Percentiles rank a stretch among this genome's conserved stretches.
Evolutionary conservation across 2,797 vertebrate genomes (phyloP).

Genomic region (Threskiornis aethiopicus): DNA sequence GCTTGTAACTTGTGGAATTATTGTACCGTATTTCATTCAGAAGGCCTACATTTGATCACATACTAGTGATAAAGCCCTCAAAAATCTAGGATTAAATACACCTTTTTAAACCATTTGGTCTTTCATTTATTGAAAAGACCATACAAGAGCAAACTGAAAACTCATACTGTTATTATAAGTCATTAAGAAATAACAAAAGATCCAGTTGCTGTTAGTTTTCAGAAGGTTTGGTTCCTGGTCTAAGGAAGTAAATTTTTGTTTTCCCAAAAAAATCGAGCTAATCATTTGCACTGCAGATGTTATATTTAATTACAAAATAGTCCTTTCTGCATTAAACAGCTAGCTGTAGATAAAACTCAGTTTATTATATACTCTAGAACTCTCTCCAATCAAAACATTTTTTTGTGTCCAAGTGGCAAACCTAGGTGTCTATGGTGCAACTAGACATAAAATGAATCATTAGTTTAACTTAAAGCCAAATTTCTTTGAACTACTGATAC

Average conservation of each 20-base stretch:
- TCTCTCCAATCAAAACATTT: not conserved
- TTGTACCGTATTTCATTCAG: not conserved
- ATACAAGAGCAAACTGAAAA: slow-evolving; percentile 6
- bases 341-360: not conserved
- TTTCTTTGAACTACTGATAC: not conserved
- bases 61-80: not conserved
- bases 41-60: not conserved
- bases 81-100: not conserved
- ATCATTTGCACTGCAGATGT: not conserved
- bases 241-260: slow-evolving; percentile 40
- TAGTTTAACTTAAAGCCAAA: not conserved
- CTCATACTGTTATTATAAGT: not conserved
- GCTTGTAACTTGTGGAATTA: not conserved
- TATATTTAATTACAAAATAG: not conserved
- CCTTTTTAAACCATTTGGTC: not conserved
- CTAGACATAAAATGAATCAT: not conserved
- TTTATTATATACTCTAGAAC: not conserved
- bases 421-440: not conserved
- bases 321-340: not conserved
- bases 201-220: slow-evolving; percentile 28
- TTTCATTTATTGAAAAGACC: slow-evolving; percentile 9
- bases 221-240: slow-evolving; percentile 23
- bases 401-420: not conserved
- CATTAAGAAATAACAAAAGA: not conserved
- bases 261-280: slow-evolving; percentile 16